These are phyloP conservation scores for Thecocarcelia acutangulata DNA, from an alignment of 2,888 invertebrate species.

Conservation along the genomic window DNA sequence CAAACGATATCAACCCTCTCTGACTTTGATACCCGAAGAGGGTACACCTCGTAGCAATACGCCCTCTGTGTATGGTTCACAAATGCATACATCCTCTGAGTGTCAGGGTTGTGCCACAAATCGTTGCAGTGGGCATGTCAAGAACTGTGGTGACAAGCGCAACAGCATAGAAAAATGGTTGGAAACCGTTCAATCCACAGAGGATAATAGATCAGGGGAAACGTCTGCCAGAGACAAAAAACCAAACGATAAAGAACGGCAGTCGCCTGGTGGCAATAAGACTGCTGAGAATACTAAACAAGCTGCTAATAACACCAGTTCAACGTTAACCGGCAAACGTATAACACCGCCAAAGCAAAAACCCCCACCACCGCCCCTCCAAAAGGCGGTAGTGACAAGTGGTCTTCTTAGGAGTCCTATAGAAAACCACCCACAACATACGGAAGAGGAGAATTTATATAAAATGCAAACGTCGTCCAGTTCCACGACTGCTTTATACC, in stretches of 20 bases:
- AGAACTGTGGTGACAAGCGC: slow-evolving; percentile 86
- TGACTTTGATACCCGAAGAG: slow-evolving; percentile 92
- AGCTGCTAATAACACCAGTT: background rate
- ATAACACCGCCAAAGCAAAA: slow-evolving; percentile 77
- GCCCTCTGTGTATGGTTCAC: slow-evolving; percentile 82
- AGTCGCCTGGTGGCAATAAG: slow-evolving; percentile 18
- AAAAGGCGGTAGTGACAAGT: background rate
- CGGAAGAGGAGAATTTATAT: slow-evolving; percentile 15
- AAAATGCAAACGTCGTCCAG: background rate
- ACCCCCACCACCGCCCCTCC: slow-evolving; percentile 78
- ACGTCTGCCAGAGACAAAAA: background rate
- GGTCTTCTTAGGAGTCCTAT: background rate
- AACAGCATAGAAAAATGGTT: slow-evolving; percentile 89
- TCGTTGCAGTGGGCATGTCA: slow-evolving; percentile 75
- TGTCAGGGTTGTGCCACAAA: slow-evolving; percentile 74
- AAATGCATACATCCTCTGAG: slow-evolving; percentile 79
- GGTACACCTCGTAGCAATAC: slow-evolving; percentile 71
- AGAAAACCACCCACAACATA: background rate
- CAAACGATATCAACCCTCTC: slow-evolving; percentile 89
- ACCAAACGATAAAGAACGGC: slow-evolving; percentile 22
- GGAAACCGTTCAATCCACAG: slow-evolving; percentile 85
- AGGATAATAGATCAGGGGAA: slow-evolving; percentile 63
- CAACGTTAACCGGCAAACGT: slow-evolving; percentile 13
- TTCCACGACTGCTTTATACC: slow-evolving; percentile 1
- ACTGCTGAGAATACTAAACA: background rate